Evolutionary conservation across 64 coral and sea anemone genomes (phyloP), one percentile per base, ranked within the genome.

Genomic region (Acropora tenuis): DNA sequence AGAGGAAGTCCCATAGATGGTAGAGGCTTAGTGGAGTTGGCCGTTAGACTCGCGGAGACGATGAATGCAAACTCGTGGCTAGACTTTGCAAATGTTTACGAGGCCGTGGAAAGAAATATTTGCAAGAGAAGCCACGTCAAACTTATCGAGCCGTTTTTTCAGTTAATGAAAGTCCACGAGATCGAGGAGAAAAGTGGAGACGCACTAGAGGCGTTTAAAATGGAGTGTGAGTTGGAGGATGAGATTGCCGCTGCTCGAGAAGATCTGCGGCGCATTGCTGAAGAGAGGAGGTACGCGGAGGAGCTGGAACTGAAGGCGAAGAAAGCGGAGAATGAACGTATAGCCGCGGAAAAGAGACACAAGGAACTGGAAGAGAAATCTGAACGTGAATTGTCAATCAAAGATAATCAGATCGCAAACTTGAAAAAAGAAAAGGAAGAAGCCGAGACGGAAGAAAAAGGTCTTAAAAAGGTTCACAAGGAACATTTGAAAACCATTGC

Each of bases 1-100:
- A 18, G 47, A 0, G 90, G 90, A 45, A 81, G 86, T 79, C 65
- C 72, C 6, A 92, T 96, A 76, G 90, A 96, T 47, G 94, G 94
- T 0, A 8, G n/a, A 8, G 81, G n/a, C 1, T 74, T 85, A 60
- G 90, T 74, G 3, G 90, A 91, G 20, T 45, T 91, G 6, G 73
- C 90, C 40, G n/a, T 45, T 4, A 41, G 42, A 16, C 58, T 91
- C 13, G 46, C 18, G 1, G 80, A 91, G n/a, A 68, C 80, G 41
- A 91, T 91, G 90, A 85, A 75, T 61, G 43, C 69, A 19, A 8
- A 74, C 13, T 83, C 78, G 20, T 85, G 79, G 90, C 80, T 16
- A 48, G 78, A 84, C 2, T 88, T 96, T 65, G 85, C 47, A 1
- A 96, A 78, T 57, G 90, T 75, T 10, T 96, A 92, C 61, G 30